Evolutionary conservation across 2,113 vertebrate genomes (phyloP).

Genomic region (Rutilus rutilus): DNA sequence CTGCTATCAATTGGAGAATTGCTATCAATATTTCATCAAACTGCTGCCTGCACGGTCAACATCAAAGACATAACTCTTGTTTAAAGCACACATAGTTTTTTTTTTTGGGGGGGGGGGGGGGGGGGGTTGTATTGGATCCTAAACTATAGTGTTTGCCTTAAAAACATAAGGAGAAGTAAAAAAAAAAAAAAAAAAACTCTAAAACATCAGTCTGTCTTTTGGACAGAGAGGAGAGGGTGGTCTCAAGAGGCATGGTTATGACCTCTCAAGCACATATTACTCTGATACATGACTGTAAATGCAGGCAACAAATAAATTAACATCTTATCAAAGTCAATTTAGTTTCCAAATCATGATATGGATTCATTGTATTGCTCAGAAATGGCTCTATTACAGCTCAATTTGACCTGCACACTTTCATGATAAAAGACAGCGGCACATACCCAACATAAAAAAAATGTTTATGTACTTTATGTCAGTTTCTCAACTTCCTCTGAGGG

Average conservation of each 20-base stretch:
- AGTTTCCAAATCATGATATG: neutral
- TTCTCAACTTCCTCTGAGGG: no score
- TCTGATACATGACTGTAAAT: no score
- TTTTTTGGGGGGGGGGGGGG: no score
- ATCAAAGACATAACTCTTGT: slow-evolving; percentile 74
- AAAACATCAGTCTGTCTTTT: neutral
- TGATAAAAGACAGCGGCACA: no score
- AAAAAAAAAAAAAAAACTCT: neutral
- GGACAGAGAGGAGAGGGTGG: neutral
- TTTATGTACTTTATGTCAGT: no score
- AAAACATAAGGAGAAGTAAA: slow-evolving; percentile 12
- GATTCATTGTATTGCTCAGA: neutral
- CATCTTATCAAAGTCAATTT: neutral
- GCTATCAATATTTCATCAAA: slow-evolving; percentile 82
- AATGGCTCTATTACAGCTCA: neutral
- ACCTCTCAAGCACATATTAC: neutral
- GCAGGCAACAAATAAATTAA: no score
- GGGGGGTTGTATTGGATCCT: slow-evolving; percentile 59
- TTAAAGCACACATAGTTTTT: slow-evolving; percentile 60
- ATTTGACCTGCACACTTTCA: no score
- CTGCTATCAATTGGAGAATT: slow-evolving; percentile 63
- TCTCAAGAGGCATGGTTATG: neutral
- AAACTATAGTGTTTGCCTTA: slow-evolving; percentile 66
- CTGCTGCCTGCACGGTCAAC: slow-evolving; percentile 73
- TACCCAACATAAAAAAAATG: no score